phyloP scores from a whole-genome alignment of 2,888 invertebrate genomes.

The Atethmia centrago region DNA sequence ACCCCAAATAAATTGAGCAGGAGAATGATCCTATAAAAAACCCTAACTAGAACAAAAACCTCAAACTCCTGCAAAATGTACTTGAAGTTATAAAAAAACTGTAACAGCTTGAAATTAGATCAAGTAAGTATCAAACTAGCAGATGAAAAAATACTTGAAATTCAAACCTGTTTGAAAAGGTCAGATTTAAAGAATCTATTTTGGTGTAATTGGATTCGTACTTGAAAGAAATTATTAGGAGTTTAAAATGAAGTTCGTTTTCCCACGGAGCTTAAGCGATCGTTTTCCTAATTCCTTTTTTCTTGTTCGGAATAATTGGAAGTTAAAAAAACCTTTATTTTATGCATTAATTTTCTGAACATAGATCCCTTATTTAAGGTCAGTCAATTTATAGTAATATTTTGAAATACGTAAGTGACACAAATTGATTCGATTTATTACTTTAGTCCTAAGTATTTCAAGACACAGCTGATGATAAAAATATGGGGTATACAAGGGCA shows the following conservation, averaged over 20 bases:
- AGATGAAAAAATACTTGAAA: slow-evolving; percentile 13
- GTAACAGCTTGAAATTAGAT: slow-evolving; percentile 7
- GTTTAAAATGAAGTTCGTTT: slow-evolving; percentile 39
- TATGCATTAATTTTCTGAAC: slow-evolving; percentile 2
- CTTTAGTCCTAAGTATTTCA: neutral
- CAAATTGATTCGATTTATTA: neutral
- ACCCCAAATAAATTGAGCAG: too few relatives aligned
- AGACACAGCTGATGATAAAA: neutral
- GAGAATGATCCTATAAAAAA: too few relatives aligned
- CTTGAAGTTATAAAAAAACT: neutral
- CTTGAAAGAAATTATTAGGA: slow-evolving; percentile 39
- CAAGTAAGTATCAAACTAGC: neutral
- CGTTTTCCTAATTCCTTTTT: slow-evolving; percentile 38
- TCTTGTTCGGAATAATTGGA: slow-evolving; percentile 31
- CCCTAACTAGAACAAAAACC: neutral
- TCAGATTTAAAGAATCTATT: slow-evolving; percentile 30
- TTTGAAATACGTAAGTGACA: neutral
- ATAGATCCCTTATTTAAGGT: neutral
- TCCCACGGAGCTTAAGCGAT: slow-evolving; percentile 28
- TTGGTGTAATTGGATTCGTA: slow-evolving; percentile 46
- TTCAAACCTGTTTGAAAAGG: slow-evolving; percentile 14
- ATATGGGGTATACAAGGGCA: neutral
- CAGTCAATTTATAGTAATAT: neutral
- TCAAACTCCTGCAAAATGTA: too few relatives aligned
- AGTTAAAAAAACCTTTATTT: neutral